Evolutionary conservation across 2,797 vertebrate genomes (phyloP), one percentile per base, ranked within the genome.

Genomic region (Cossypha caffra): DNA sequence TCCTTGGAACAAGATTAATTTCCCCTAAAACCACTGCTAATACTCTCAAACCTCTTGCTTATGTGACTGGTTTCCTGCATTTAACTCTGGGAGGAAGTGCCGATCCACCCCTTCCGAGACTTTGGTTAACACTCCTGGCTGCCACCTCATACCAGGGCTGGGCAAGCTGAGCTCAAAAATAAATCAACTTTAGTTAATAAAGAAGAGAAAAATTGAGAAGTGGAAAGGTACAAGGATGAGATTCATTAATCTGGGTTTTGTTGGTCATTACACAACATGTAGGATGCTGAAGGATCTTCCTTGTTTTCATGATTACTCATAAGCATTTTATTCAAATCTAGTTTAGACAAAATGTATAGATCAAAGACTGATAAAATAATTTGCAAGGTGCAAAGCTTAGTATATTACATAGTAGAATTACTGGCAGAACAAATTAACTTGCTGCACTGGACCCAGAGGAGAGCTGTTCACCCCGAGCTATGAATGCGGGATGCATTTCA

Each of bases 41-140:
- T 89, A 16, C 86, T 85, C 81, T 79, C 91, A 93, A 67, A 87
- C 84, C 84, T 95, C 63, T 63, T 85, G 91, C 94, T 93, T 93
- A 94, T 93, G 78, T 55, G 83, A 35, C 92, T 91, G 71, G 80
- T 91, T 96, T 96, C 89, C 89, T 95, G 91, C 81, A 28, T 91
- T 86, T 91, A 85, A 89, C 62, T 92, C 63, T 59, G 77, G 55
- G 67, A 94, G 81, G 84, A 96, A 94, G 86, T 92, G 77, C 80
- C 0, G 3, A 89, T 82, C 86, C 63, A 91, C 71, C 33, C 62
- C 67, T 93, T 81, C 35, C 35, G 76, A 83, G 84, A 26, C 62
- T 86, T 72, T 84, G 86, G 86, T 93, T 96, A 90, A 69, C 83
- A 66, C 77, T 77, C 47, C 80, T 78, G 81, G 74, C 73, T 93